A percentile compares a stretch with the other conserved stretches of the same genome.
Conservation (phyloP, 2,888 invertebrate genomes). For the Epirrita christyi region DNA sequence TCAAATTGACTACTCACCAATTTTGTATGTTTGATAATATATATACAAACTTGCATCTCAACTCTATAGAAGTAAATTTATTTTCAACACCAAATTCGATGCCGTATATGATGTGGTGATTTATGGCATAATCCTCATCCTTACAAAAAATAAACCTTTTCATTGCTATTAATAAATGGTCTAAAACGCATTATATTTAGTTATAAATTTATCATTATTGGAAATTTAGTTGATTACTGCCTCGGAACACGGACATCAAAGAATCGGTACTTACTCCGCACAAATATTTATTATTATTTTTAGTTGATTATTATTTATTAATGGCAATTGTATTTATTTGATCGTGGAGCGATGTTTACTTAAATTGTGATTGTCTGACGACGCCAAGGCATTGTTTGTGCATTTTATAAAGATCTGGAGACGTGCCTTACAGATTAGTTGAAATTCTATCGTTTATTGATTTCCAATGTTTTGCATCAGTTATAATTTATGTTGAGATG, state of each 20-base stretch:
- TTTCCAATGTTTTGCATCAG: slow-evolving; percentile 9
- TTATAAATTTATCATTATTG: slow-evolving; percentile 23
- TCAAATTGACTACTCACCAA: slow-evolving; percentile 1
- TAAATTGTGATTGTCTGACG: slow-evolving; percentile 55
- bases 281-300: slow-evolving; percentile 63
- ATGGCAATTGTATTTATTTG: slow-evolving; percentile 65
- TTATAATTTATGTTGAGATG: slow-evolving; percentile 14
- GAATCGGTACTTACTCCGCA: slow-evolving; percentile 78
- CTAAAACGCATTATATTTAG: slow-evolving; percentile 17
- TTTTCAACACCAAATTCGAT: background rate
- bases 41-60: background rate
- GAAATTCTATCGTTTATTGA: slow-evolving; percentile 15
- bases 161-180: slow-evolving; percentile 6
- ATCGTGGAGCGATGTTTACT: slow-evolving; percentile 73
- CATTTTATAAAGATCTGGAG: slow-evolving; percentile 48
- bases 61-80: background rate
- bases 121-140: background rate
- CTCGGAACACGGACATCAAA: slow-evolving; percentile 37
- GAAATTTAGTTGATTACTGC: slow-evolving; percentile 31
- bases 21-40: no score
- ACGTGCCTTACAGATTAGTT: slow-evolving; percentile 37
- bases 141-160: background rate
- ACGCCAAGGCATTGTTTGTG: slow-evolving; percentile 42
- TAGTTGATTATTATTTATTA: slow-evolving; percentile 65
- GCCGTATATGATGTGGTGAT: background rate